Evolutionary conservation across 1,140 invertebrate genomes (phyloP).

Genomic region (Achatina immaculata): DNA sequence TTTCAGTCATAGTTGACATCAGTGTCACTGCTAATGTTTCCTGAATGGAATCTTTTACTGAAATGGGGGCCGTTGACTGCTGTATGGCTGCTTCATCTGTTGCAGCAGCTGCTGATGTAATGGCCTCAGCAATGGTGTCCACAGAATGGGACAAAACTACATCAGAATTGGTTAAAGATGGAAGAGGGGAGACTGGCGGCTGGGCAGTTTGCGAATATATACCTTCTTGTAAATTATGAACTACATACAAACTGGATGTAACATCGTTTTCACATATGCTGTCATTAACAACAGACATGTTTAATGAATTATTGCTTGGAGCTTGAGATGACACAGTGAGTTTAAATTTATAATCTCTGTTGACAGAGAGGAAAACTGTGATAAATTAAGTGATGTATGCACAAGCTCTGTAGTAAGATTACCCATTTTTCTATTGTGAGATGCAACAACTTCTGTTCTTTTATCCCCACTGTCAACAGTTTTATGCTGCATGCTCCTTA

Average conservation of each 20-base stretch:
- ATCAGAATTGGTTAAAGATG: background rate
- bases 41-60: constrained; percentile 26
- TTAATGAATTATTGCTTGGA: background rate
- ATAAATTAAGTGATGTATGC: background rate
- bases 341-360: background rate
- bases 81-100: background rate
- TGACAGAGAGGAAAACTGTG: background rate
- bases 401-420: background rate
- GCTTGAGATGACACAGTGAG: background rate
- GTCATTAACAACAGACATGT: background rate
- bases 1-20: background rate
- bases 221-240: background rate
- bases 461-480: background rate
- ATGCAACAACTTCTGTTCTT: background rate
- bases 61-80: background rate
- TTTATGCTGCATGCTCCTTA: background rate
- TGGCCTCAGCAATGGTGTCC: background rate
- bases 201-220: background rate
- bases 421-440: background rate
- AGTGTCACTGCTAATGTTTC: constrained; percentile 14
- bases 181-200: background rate
- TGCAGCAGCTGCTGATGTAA: background rate
- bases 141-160: background rate
- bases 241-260: background rate
- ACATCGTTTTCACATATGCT: background rate